Evolutionary conservation across 2,113 vertebrate genomes (phyloP).

Genomic region (Barnardius zonarius): DNA sequence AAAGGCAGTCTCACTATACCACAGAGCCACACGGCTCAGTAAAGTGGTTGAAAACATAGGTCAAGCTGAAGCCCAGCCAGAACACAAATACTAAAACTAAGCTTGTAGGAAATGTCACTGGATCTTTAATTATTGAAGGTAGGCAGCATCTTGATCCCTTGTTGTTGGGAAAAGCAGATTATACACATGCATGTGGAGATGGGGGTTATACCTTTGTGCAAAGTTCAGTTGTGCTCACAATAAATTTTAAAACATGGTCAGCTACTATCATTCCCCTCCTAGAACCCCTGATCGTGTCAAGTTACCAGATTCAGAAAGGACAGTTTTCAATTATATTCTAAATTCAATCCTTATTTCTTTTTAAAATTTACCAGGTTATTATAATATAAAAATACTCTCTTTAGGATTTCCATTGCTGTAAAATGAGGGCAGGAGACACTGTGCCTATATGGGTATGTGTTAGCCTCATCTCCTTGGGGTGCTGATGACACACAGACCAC

Average conservation of each 20-base stretch:
- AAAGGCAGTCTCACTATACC: background rate
- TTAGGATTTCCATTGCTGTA: background rate
- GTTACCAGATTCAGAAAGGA: background rate
- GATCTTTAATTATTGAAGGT: background rate
- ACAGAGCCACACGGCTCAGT: background rate
- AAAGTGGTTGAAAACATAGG: background rate
- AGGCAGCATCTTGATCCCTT: background rate
- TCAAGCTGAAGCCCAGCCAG: background rate
- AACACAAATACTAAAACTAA: background rate
- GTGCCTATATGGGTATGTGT: accelerated
- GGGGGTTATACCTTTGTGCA: background rate
- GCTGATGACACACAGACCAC: background rate
- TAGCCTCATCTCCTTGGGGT: background rate
- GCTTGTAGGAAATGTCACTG: background rate
- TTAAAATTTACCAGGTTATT: slow-evolving; percentile 23
- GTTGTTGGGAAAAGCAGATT: background rate
- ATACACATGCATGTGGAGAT: accelerated
- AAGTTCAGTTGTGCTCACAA: background rate
- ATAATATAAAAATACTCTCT: background rate
- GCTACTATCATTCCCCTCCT: background rate
- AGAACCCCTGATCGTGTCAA: background rate
- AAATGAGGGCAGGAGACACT: background rate
- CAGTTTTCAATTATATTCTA: background rate
- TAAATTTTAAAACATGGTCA: background rate
- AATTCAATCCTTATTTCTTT: background rate